These are phyloP conservation scores for Creontiades dilutus DNA, from an alignment of 2,888 invertebrate genomes.

Conservation along the genomic window DNA sequence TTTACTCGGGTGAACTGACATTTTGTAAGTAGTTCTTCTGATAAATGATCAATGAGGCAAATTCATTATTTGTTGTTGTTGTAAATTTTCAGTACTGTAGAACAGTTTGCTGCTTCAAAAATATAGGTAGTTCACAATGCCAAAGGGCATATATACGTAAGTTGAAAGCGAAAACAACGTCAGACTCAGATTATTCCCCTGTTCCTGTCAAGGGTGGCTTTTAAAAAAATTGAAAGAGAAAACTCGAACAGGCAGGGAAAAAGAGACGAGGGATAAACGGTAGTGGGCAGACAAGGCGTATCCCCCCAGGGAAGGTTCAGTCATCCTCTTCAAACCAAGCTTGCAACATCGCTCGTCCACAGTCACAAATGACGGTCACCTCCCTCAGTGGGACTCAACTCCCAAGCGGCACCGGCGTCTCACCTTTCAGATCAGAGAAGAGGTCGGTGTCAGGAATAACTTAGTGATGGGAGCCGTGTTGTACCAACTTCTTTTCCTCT, in stretches of 20 bases:
- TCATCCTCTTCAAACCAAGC: conserved; percentile 37
- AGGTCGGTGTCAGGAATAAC: conserved; percentile 47
- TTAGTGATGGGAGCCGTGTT: conserved; percentile 15
- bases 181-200: not conserved
- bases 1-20: too few species aligned
- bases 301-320: conserved; percentile 55
- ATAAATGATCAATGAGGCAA: too few species aligned
- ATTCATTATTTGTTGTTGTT: too few species aligned
- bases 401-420: conserved; percentile 13
- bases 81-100: too few species aligned
- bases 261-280: conserved; percentile 37
- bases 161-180: conserved; percentile 13
- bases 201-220: conserved; percentile 1
- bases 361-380: conserved; percentile 32
- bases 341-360: conserved; percentile 19
- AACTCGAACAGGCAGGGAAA: conserved; percentile 37
- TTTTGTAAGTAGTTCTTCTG: too few species aligned
- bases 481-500: not conserved
- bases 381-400: conserved; percentile 33
- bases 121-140: not conserved
- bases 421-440: conserved; percentile 35
- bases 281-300: conserved; percentile 36
- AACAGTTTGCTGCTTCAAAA: too few species aligned
- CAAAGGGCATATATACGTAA: not conserved
- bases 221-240: conserved; percentile 45